Percentiles rank a stretch among this genome's conserved stretches.
phyloP scores from a whole-genome alignment of 2,797 vertebrate species.

The Jordanella pulchra region DNA sequence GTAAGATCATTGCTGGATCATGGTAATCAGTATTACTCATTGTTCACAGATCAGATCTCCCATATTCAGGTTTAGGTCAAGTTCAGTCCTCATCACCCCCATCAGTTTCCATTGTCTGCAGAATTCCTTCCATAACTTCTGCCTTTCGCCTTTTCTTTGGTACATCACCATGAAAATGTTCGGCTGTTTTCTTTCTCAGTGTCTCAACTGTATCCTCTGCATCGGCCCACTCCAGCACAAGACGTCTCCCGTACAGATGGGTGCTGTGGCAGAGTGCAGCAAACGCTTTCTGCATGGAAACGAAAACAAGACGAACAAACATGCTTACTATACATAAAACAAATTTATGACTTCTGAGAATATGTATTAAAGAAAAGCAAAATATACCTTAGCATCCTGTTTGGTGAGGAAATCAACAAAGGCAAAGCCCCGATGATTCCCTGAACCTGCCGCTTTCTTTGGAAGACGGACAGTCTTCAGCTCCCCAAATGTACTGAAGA shows the following conservation, averaged over 20 bases:
- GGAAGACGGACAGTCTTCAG: slow-evolving; percentile 93
- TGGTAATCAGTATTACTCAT: not conserved
- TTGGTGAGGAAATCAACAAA: slow-evolving; percentile 97
- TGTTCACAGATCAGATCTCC: slow-evolving; percentile 11
- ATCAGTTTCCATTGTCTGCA: slow-evolving; percentile 87
- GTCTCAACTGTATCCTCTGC: slow-evolving; percentile 88
- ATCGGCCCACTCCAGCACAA: slow-evolving; percentile 97
- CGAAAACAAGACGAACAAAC: not conserved
- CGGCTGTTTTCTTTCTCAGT: slow-evolving; percentile 89
- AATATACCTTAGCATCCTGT: slow-evolving; percentile 94
- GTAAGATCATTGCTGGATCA: not conserved
- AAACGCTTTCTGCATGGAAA: slow-evolving; percentile 89
- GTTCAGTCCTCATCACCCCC: slow-evolving; percentile 58
- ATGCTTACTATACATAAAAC: not conserved
- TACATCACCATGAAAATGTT: slow-evolving; percentile 90
- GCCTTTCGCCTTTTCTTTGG: slow-evolving; percentile 82
- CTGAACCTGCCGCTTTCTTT: slow-evolving; percentile 89
- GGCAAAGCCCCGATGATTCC: slow-evolving; percentile 91
- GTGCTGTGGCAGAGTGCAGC: slow-evolving; percentile 94
- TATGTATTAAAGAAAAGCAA: not conserved
- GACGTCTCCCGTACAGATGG: slow-evolving; percentile 93
- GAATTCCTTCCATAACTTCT: slow-evolving; percentile 85
- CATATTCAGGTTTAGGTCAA: not conserved
- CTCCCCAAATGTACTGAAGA: slow-evolving; percentile 94
- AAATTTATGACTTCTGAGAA: not conserved